A percentile compares a stretch with the other conserved stretches of the same genome.
phyloP scores from a whole-genome alignment of 1,140 invertebrate species.

The Lanistes nyassanus region DNA sequence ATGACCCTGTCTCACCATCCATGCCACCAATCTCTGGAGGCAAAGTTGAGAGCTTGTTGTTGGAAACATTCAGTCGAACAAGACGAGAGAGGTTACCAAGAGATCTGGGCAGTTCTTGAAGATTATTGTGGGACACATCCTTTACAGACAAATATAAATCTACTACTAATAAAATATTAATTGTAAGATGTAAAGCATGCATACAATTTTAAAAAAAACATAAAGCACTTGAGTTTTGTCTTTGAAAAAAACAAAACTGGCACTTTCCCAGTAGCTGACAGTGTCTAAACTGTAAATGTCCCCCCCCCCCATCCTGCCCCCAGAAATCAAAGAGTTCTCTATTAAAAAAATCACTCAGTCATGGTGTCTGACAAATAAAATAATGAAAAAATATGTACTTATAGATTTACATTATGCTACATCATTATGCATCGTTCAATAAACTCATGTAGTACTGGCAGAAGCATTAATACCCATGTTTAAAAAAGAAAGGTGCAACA shows the following conservation, averaged over 20 bases:
- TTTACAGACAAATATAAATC: conserved; percentile 53
- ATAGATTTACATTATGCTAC: neutral
- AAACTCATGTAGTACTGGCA: no score
- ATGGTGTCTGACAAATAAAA: no score
- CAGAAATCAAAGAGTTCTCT: neutral
- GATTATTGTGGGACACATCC: conserved; percentile 74
- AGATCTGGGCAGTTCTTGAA: conserved; percentile 70
- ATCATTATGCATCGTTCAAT: neutral
- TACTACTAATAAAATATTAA: neutral
- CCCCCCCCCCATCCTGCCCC: neutral
- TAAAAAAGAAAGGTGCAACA: no score
- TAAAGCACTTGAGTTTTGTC: neutral
- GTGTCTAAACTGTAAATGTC: neutral
- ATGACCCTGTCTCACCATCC: conserved; percentile 64
- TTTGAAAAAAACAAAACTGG: no score
- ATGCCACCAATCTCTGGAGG: conserved; percentile 73
- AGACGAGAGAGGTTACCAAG: conserved; percentile 73
- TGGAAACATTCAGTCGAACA: conserved; percentile 71
- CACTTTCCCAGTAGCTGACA: neutral
- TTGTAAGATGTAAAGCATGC: neutral
- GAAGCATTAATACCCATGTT: no score
- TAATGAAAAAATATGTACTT: neutral
- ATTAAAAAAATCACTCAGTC: no score
- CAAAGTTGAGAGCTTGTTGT: conserved; percentile 72
- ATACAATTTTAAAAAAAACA: neutral